Evolutionary conservation across 1,140 invertebrate species (phyloP), one percentile per base, ranked within the genome.

Genomic region (Drosophila quadrilineata): DNA sequence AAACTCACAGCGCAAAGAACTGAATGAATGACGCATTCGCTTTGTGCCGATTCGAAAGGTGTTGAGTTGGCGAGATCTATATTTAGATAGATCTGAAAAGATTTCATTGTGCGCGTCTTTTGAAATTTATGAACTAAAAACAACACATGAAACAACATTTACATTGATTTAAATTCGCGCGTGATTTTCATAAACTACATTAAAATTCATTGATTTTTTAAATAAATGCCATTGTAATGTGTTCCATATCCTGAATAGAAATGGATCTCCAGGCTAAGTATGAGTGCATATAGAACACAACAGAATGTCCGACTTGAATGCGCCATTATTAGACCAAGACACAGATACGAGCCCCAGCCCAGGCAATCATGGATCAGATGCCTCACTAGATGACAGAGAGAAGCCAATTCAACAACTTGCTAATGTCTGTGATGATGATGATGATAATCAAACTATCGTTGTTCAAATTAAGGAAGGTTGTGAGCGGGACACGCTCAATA

Each of bases 381-480:
- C n/a, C n/a, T n/a, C n/a, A n/a, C n/a, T n/a, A 22, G 9, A 19
- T 59, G 56, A 60, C 8, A 26, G n/a, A 56, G 19, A 17, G 12
- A 33, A 35, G 6, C 24, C 35, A 63, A 40, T 35, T 9, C 14
- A 43, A 22, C 10, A 31, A 29, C 26, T 31, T 54, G 12, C 21
- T 14, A 29, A 29, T 12, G 26, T 21, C 12, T 62, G 65, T 43
- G 49, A 70, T 48, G 45, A 58, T 35, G 49, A 58, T 46, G 49
- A 58, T 46, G 26, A 62, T 14, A 46, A 36, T 3, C 35, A 54
- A 6, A 26, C 16, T 40, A 45, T 57, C 21, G 21, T 59, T 31
- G 36, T 33, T 48, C 28, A 57, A 28, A 29, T 22, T 19, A 48
- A 52, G 19, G 59, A 57, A 50, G 59, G 58, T 69, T 75, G 71